These are phyloP conservation scores for Chionodraco myersi DNA, from an alignment of 2,113 vertebrate species.

Conservation along the genomic window DNA sequence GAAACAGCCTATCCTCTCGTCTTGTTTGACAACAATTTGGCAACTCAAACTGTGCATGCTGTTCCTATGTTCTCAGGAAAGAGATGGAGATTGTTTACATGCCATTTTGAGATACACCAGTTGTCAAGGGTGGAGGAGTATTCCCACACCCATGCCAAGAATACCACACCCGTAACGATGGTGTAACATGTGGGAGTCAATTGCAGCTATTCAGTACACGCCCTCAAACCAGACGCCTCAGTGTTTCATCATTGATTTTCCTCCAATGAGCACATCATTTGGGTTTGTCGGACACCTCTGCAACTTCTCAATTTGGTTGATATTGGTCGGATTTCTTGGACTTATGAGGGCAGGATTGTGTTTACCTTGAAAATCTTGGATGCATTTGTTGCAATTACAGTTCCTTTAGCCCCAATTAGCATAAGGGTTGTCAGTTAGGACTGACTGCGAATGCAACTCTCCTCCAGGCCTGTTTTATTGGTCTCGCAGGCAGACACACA, in stretches of 20 bases:
- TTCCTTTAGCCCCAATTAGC: constrained; percentile 57
- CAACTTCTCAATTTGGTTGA: neutral
- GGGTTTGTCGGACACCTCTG: constrained; percentile 1
- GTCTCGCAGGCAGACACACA: constrained; percentile 23
- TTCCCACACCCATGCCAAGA: constrained; percentile 32
- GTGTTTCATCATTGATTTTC: constrained; percentile 29
- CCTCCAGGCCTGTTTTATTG: constrained; percentile 44
- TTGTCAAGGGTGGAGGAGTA: neutral
- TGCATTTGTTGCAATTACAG: constrained; percentile 35
- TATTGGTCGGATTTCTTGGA: neutral
- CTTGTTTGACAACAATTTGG: neutral
- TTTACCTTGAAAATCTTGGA: neutral
- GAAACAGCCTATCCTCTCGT: neutral
- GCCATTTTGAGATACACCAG: neutral
- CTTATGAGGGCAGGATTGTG: neutral
- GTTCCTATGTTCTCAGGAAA: neutral
- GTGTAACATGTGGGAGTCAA: constrained; percentile 16
- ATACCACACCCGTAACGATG: constrained; percentile 24
- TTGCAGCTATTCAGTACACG: constrained; percentile 1
- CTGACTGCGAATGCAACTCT: constrained; percentile 43
- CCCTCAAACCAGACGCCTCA: constrained; percentile 9
- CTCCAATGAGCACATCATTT: constrained; percentile 41
- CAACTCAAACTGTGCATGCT: neutral
- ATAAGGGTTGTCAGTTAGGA: constrained; percentile 50
- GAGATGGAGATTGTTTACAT: neutral